These are phyloP conservation scores for Limenitis camilla DNA, from an alignment of 2,888 invertebrate species.

Conservation along the genomic window DNA sequence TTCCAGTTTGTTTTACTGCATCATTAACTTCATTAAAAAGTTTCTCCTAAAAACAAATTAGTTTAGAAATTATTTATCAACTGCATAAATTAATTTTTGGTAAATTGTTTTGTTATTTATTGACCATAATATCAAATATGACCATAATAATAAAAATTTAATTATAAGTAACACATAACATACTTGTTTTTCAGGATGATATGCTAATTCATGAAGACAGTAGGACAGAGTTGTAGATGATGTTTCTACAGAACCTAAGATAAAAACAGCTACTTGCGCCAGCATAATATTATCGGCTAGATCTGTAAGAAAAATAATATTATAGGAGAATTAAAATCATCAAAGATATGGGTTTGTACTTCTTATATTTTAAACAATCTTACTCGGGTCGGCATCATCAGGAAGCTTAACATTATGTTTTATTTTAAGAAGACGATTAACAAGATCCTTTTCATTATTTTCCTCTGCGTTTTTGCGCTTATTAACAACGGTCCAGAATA, in stretches of 20 bases:
- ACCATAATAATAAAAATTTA: too few relatives aligned
- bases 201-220: conserved; percentile 47
- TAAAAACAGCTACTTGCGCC: conserved; percentile 55
- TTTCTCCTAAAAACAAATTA: conserved; percentile 45
- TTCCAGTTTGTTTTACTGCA: conserved; percentile 37
- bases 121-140: too few relatives aligned
- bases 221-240: conserved; percentile 47
- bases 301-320: conserved; percentile 31
- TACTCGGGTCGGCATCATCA: conserved; percentile 36
- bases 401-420: conserved; percentile 50
- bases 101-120: too few relatives aligned
- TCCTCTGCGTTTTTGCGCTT: conserved; percentile 36
- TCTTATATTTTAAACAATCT: conserved; percentile 16
- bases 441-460: conserved; percentile 43
- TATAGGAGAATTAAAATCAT: background rate
- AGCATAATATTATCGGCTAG: conserved; percentile 52
- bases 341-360: too few relatives aligned
- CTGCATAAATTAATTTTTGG: too few relatives aligned
- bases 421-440: conserved; percentile 49
- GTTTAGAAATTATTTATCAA: too few relatives aligned
- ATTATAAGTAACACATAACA: background rate
- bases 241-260: conserved; percentile 54
- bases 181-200: conserved; percentile 52
- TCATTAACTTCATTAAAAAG: conserved; percentile 45
- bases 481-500: conserved; percentile 45